Conservation (phyloP, 2,888 invertebrate species). For the Phania funesta region DNA sequence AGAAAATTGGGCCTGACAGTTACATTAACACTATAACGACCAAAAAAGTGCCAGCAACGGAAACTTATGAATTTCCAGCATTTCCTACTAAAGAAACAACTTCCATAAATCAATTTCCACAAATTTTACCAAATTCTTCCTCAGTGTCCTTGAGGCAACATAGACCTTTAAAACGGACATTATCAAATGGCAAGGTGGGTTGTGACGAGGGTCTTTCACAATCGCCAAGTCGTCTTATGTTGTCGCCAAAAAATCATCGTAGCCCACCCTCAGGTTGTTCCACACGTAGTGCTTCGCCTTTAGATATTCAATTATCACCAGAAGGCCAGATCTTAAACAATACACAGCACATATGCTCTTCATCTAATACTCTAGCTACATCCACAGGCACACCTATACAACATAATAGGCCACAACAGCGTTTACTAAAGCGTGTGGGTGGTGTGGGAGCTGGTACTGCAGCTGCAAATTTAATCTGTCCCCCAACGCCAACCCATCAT, state of each 20-base stretch:
- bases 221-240: constrained; percentile 73
- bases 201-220: constrained; percentile 68
- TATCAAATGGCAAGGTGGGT: constrained; percentile 82
- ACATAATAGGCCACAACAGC: constrained; percentile 83
- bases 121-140: constrained; percentile 55
- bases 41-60: constrained; percentile 79
- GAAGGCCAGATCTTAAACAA: constrained; percentile 51
- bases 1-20: constrained; percentile 87
- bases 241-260: constrained; percentile 76
- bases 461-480: constrained; percentile 85
- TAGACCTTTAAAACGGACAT: constrained; percentile 86
- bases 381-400: constrained; percentile 58
- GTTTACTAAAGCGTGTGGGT: constrained; percentile 83
- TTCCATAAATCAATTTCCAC: constrained; percentile 55
- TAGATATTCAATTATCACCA: constrained; percentile 76
- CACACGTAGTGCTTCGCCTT: constrained; percentile 79
- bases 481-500: constrained; percentile 93
- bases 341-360: constrained; percentile 22
- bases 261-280: constrained; percentile 80
- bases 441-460: constrained; percentile 69
- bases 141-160: constrained; percentile 81
- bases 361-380: constrained; percentile 50
- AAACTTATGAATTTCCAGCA: constrained; percentile 78
- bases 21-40: constrained; percentile 84
- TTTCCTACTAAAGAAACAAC: constrained; percentile 73